A percentile compares a stretch with the other conserved stretches of the same genome.
Conservation (phyloP, 2,113 vertebrate genomes). For the Crotalus helleri region DNA sequence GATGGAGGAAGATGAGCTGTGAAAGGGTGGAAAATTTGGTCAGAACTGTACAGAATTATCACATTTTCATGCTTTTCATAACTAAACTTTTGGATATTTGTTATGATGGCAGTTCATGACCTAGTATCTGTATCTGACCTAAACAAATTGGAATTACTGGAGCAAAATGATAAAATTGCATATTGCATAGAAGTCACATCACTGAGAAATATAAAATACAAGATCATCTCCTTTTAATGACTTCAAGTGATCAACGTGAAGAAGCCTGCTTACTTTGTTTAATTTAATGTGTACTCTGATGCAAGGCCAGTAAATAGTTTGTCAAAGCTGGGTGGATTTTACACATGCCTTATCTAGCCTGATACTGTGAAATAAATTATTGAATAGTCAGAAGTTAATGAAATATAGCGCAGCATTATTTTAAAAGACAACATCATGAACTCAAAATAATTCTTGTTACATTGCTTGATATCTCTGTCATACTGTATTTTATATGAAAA, state of each 20-base stretch:
- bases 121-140: too few species aligned
- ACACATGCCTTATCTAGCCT: background rate
- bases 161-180: background rate
- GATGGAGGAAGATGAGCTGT: background rate
- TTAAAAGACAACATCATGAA: background rate
- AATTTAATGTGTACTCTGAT: background rate
- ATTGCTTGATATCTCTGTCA: background rate
- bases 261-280: background rate
- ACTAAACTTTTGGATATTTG: background rate
- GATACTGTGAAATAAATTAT: background rate
- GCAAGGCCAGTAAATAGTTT: background rate
- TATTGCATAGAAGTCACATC: background rate
- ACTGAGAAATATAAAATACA: background rate
- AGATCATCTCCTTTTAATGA: background rate
- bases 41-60: background rate
- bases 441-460: background rate
- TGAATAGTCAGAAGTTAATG: background rate
- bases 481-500: background rate
- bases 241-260: background rate
- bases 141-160: background rate
- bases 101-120: background rate
- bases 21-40: background rate
- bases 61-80: background rate
- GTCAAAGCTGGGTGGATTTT: background rate
- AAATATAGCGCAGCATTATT: background rate